These are phyloP conservation scores for Apus apus DNA, from an alignment of 2,113 vertebrate species.

Conservation along the genomic window DNA sequence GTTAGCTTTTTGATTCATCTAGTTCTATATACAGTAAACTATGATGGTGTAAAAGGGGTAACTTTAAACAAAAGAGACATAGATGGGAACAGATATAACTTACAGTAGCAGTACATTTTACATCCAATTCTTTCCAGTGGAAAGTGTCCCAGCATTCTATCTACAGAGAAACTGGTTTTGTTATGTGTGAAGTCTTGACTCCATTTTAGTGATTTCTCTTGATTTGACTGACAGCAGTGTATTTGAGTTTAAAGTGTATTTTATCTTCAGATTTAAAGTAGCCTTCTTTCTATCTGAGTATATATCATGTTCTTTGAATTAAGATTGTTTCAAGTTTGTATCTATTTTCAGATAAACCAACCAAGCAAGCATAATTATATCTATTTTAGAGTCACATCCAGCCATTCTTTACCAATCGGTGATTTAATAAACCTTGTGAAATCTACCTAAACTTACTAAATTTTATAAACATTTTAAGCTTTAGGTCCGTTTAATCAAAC, in stretches of 20 bases:
- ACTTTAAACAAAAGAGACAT: neutral
- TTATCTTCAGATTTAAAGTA: neutral
- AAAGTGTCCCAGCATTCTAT: neutral
- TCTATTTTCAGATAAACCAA: neutral
- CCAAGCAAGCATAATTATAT: neutral
- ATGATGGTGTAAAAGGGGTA: neutral
- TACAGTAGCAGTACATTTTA: neutral
- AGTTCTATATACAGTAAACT: neutral
- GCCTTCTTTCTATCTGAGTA: neutral
- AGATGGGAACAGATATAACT: neutral
- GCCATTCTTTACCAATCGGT: neutral
- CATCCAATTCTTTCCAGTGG: neutral
- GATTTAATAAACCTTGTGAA: neutral
- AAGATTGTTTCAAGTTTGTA: neutral
- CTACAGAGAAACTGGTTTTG: neutral
- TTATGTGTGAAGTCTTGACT: neutral
- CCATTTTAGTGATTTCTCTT: neutral
- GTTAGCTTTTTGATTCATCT: neutral
- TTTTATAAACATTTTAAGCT: neutral
- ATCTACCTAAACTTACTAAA: neutral
- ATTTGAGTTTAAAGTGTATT: neutral
- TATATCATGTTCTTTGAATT: neutral
- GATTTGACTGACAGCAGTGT: neutral
- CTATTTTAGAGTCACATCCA: neutral
- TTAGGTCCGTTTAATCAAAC: neutral